Percentiles rank a stretch among this genome's conserved stretches.
Evolutionary conservation across 1,140 invertebrate species (phyloP).

Genomic region (Pachyrhynchus sulphureomaculatus): DNA sequence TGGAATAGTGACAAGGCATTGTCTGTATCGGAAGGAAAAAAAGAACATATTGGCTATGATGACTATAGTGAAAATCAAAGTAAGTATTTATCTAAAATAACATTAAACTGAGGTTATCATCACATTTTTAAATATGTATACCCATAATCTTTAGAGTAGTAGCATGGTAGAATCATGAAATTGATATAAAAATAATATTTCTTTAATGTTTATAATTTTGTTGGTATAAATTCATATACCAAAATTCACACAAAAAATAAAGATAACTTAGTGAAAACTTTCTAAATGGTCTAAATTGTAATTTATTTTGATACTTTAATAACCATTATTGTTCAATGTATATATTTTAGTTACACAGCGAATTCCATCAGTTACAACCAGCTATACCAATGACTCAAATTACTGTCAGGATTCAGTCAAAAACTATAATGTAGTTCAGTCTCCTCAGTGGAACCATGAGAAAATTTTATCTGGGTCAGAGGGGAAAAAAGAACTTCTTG

Average conservation of each 20-base stretch:
- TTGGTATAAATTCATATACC: too few relatives aligned
- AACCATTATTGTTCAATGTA: too few relatives aligned
- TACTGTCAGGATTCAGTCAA: neutral
- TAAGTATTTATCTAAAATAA: constrained; percentile 4
- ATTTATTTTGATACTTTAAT: too few relatives aligned
- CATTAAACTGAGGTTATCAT: neutral
- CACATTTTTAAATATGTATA: neutral
- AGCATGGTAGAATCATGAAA: too few relatives aligned
- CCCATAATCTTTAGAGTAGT: neutral
- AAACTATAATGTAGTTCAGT: neutral
- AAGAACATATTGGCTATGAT: constrained; percentile 22
- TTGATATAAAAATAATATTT: too few relatives aligned
- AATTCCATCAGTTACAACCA: neutral
- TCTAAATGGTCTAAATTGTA: too few relatives aligned
- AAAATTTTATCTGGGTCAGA: neutral
- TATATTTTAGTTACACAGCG: neutral
- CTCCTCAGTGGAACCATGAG: neutral
- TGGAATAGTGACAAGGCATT: constrained; percentile 38
- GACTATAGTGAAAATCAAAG: constrained; percentile 36
- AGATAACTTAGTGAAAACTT: too few relatives aligned
- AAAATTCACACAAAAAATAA: too few relatives aligned
- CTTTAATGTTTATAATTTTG: too few relatives aligned
- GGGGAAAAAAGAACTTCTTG: too few relatives aligned
- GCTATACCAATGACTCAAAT: neutral
- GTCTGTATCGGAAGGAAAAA: constrained; percentile 32